Percentiles rank a stretch among this genome's conserved stretches.
Conservation (phyloP, 2,113 vertebrate genomes). For the Xenopus borealis region DNA sequence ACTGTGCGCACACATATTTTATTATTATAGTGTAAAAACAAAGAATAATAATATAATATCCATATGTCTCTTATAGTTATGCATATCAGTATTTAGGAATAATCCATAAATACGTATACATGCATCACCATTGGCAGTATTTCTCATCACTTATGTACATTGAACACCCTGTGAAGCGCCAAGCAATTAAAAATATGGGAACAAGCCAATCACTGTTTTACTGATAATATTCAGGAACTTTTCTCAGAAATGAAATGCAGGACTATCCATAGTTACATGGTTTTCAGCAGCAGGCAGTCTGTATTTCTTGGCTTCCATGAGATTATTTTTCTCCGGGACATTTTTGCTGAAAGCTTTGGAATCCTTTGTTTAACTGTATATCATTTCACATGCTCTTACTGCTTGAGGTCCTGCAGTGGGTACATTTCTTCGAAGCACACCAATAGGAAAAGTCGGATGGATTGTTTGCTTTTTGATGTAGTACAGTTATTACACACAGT, state of each 20-base stretch:
- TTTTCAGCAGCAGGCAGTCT: constrained; percentile 31
- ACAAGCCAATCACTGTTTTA: constrained; percentile 1
- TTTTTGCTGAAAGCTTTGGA: constrained; percentile 43
- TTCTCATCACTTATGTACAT: no score
- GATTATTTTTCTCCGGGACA: constrained; percentile 40
- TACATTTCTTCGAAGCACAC: constrained; percentile 30
- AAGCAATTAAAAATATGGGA: no score
- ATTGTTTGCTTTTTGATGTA: constrained; percentile 46
- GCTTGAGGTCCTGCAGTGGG: constrained; percentile 38
- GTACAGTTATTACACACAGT: constrained; percentile 42
- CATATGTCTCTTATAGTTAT: no score
- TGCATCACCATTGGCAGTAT: no score
- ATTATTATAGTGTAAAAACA: no score
- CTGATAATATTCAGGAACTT: background rate
- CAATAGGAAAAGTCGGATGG: constrained; percentile 33
- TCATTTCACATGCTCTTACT: constrained; percentile 38
- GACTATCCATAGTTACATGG: constrained; percentile 20
- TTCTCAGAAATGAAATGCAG: constrained; percentile 5
- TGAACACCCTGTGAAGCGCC: no score
- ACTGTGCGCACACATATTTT: no score
- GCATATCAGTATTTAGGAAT: no score
- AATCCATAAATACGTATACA: no score
- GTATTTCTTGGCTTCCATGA: constrained; percentile 38
- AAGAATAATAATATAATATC: no score
- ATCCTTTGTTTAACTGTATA: constrained; percentile 44